Base-by-base conservation (phyloP, 2,888 invertebrate genomes). In the Anorthoa munda region DNA sequence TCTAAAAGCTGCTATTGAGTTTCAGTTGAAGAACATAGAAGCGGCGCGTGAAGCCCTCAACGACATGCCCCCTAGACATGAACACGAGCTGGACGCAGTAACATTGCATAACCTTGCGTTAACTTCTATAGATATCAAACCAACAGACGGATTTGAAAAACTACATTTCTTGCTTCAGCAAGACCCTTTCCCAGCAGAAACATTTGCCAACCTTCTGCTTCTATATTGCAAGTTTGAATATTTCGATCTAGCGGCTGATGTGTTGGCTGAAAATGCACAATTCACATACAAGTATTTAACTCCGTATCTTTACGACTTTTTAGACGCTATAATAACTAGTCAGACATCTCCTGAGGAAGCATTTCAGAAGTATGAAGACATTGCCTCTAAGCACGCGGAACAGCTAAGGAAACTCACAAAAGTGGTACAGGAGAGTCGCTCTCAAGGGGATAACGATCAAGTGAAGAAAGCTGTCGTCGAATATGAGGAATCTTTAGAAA, bases 221-320 rank as follows among this genome's bases (percentile, higher is more conserved):
- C 96, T 99, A 1, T 99, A 99, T 92, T 99, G 99, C 92, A 99
- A 99, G 93, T 99, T 99, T 93, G 99, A 99, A 94, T 99, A 99
- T 92, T 99, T 98, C 91, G 99, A 99, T 93, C 96, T 99, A 77
- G 99, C 99, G 15, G 99, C 99, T 0, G 99, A 99, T 95, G 98
- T 99, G 53, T 94, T 99, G 79, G 99, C 99, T 11, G 99, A 99
- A 95, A 99, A 99, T 94, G 98, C 99, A 11, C 99, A 99, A 91
- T 97, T 99, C 71, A 99, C 99, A 0, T 99, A 99, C 91, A 99
- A 99, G 94, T 99, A 98, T 93, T 95, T 99, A 69, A 98, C 99
- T 12, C 98, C 98, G 97, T 99, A 99, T 93, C 95, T 99, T 61
- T 99, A 99, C 91, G 99, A 99, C 91, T 99, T 99, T 89, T 94